Conservation (phyloP, 2,797 vertebrate species). For the Buceros bicornis region DNA sequence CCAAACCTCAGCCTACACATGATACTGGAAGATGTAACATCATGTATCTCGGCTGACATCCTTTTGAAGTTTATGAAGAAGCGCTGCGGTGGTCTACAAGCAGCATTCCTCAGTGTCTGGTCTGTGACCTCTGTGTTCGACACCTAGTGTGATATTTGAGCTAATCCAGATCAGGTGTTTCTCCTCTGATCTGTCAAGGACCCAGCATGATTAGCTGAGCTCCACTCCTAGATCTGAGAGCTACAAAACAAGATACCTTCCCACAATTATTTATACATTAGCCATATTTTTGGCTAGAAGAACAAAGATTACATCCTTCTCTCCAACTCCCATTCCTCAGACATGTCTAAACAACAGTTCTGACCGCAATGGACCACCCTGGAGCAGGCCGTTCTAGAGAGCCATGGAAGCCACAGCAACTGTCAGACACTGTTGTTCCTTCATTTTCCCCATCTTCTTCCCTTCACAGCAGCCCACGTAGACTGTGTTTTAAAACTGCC, state of each 20-base stretch:
- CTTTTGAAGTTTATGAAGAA: neutral
- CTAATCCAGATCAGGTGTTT: neutral
- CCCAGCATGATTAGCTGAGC: neutral
- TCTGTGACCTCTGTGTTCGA: neutral
- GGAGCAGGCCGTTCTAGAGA: neutral
- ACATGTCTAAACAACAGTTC: neutral
- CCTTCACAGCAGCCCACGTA: neutral
- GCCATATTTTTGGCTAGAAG: constrained; percentile 4
- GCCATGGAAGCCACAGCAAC: neutral
- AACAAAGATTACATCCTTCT: constrained; percentile 35
- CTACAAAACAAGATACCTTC: neutral
- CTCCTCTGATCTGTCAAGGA: neutral
- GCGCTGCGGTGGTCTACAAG: neutral
- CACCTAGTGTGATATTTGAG: neutral
- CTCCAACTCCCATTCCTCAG: neutral
- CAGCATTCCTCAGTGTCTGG: neutral
- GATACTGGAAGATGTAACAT: neutral
- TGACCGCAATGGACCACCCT: neutral
- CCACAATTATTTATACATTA: neutral
- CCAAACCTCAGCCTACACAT: neutral
- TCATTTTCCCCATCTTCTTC: neutral
- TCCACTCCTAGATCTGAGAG: neutral
- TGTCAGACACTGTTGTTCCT: neutral
- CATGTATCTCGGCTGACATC: neutral
- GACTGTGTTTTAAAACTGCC: neutral